phyloP scores from a whole-genome alignment of 2,113 vertebrate genomes.

The Pseudonaja textilis region DNA sequence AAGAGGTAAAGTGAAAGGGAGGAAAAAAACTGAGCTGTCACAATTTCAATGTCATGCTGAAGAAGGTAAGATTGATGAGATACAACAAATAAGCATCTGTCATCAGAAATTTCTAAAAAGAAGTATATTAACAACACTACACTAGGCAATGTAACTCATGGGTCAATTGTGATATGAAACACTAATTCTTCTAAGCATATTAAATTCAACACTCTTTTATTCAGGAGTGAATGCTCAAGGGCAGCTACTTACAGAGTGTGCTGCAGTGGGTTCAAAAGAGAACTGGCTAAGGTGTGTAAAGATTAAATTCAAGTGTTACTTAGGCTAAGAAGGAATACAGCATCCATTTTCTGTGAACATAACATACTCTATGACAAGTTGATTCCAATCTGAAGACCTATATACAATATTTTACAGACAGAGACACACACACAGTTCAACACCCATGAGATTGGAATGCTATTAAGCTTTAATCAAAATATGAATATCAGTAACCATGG shows the following conservation, averaged over 20 bases:
- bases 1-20: background rate
- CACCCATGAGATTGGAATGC: background rate
- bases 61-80: background rate
- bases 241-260: background rate
- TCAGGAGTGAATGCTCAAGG: background rate
- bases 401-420: background rate
- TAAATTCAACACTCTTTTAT: background rate
- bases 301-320: background rate
- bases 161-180: background rate
- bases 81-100: constrained; percentile 15
- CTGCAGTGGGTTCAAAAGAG: background rate
- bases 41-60: background rate
- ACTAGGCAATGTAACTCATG: background rate
- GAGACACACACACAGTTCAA: background rate
- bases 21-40: background rate
- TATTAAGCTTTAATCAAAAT: background rate
- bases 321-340: background rate
- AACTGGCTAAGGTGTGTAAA: background rate
- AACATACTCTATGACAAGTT: background rate
- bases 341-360: background rate
- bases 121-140: background rate
- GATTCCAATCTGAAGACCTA: background rate
- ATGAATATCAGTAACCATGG: background rate
- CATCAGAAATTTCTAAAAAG: background rate
- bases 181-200: background rate